Percentiles rank a stretch among this genome's conserved stretches.
phyloP scores from a whole-genome alignment of 2,113 vertebrate genomes.

The Macroglossus sobrinus region DNA sequence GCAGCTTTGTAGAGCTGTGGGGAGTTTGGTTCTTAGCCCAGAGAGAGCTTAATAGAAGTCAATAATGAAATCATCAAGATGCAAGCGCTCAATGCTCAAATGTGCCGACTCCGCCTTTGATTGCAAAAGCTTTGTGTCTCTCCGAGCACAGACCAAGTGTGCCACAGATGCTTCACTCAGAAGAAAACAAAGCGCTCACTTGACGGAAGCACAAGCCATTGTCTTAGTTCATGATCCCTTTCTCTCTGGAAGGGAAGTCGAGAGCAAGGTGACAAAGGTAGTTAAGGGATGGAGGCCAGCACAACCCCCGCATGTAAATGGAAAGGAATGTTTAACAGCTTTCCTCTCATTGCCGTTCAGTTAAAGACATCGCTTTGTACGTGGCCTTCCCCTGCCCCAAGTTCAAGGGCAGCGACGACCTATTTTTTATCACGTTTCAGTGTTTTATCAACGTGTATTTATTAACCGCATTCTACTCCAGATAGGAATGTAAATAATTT shows the following conservation, averaged over 20 bases:
- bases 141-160: background rate
- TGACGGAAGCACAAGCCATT: background rate
- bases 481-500: background rate
- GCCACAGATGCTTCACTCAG: background rate
- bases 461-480: background rate
- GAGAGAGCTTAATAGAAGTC: slow-evolving; percentile 73
- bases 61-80: slow-evolving; percentile 72
- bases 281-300: background rate
- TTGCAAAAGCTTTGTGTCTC: slow-evolving; percentile 39
- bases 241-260: background rate
- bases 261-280: background rate
- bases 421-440: background rate
- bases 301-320: background rate
- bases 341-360: background rate
- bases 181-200: background rate
- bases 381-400: background rate
- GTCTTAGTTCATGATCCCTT: background rate
- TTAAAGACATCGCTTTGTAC: background rate
- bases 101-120: slow-evolving; percentile 46
- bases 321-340: background rate
- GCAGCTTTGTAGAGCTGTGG: slow-evolving; percentile 61
- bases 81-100: slow-evolving; percentile 48
- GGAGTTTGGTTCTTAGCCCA: slow-evolving; percentile 73
- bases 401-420: background rate
- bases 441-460: background rate